A percentile compares a stretch with the other conserved stretches of the same genome.
phyloP scores from a whole-genome alignment of 1,140 invertebrate genomes.

The Drosophila murphyi region DNA sequence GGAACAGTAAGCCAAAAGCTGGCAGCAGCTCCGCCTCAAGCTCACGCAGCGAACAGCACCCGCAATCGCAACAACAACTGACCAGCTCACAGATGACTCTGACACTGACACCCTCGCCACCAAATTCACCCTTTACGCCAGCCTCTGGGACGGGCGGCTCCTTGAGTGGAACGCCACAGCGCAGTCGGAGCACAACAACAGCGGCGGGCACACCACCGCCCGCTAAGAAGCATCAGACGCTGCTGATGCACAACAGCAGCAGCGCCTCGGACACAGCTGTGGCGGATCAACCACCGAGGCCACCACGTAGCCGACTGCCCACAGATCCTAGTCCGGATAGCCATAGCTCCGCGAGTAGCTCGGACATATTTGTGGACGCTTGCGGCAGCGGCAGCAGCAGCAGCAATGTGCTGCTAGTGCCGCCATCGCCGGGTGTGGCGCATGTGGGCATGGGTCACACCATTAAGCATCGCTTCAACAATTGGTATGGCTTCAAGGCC shows the following conservation, averaged over 20 bases:
- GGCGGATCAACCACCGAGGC: slow-evolving; percentile 53
- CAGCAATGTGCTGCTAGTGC: slow-evolving; percentile 87
- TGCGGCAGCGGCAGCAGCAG: slow-evolving; percentile 78
- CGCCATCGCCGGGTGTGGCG: slow-evolving; percentile 90
- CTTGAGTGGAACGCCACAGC: slow-evolving; percentile 69
- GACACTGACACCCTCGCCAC: slow-evolving; percentile 81
- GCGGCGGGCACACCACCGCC: slow-evolving; percentile 89
- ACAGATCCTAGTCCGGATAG: slow-evolving; percentile 88
- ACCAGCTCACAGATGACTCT: slow-evolving; percentile 66
- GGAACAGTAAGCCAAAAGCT: slow-evolving; percentile 46
- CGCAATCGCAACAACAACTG: slow-evolving; percentile 35
- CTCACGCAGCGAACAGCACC: slow-evolving; percentile 56
- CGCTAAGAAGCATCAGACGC: slow-evolving; percentile 88
- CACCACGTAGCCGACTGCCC: slow-evolving; percentile 87
- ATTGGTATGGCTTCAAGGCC: slow-evolving; percentile 94
- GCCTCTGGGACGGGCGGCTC: slow-evolving; percentile 84
- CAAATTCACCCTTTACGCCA: slow-evolving; percentile 77
- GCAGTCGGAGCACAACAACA: slow-evolving; percentile 41
- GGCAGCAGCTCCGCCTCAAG: slow-evolving; percentile 21
- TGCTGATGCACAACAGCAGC: slow-evolving; percentile 62
- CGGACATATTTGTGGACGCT: slow-evolving; percentile 85
- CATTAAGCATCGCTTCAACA: slow-evolving; percentile 95
- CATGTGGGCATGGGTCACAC: slow-evolving; percentile 93
- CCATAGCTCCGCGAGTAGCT: slow-evolving; percentile 83
- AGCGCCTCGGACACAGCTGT: slow-evolving; percentile 55